Base-by-base conservation (phyloP, 2,113 vertebrate genomes). In the Psilopsiagon aymara region DNA sequence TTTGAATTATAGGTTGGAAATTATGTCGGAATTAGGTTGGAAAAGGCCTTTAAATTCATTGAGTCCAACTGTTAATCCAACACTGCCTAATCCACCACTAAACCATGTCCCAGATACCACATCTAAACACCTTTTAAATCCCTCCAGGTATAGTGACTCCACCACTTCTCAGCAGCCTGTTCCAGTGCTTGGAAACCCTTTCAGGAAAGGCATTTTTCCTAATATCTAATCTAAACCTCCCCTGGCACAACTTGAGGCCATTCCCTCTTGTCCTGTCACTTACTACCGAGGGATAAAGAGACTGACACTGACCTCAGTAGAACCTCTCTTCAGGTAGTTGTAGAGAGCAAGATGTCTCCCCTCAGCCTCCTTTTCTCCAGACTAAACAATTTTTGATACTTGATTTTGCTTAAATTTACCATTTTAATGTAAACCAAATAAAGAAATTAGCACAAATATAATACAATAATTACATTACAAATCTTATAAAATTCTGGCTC, bases 51-150 rank as follows among this genome's bases (percentile, higher is more conserved):
- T 51, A 57, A 57, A 37, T 75, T 64, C 31, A n/a, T 35, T 1
- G 9, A 51, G 14, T 75, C 4, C 10, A 81, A 37, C 37, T 6
- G 1, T 31, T 39, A 27, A 55, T 24, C 55, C 19, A 81, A 14
- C 1, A 0, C 33, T 64, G 47, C 62, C 62, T 64, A 93, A 69
- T 70, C 75, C 62, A 80, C 4, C 62, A 64, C 33, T 35, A 85
- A 89, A 51, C 18, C 68, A 64, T 1, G 55, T 51, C 49, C 55
- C 44, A 63, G 13, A 23, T 5, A 27, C 19, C 62, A 85, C 1
- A 0, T 23, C 52, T 49, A 68, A 7, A 18, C 0, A 0, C 43
- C 53, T 75, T 80, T 39, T 69, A 80, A 57, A 63, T 75, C 39
- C 33, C 62, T 85, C 8, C 35, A 44, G 53, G 80, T 33, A 31